Conservation (phyloP, 2,113 vertebrate genomes). For the Vidua macroura region DNA sequence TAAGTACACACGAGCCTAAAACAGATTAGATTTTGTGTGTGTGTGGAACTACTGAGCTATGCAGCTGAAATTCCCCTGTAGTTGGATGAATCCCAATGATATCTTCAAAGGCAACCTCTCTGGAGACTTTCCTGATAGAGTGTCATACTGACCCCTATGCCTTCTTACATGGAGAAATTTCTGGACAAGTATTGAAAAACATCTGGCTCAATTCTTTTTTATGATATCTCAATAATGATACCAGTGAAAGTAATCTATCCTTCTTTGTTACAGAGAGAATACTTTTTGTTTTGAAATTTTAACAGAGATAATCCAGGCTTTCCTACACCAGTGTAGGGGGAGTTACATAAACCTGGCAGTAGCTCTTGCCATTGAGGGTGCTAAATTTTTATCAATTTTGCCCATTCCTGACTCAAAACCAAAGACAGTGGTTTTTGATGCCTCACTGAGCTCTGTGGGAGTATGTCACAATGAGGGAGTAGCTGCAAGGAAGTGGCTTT, state of each 20-base stretch:
- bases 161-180: not conserved
- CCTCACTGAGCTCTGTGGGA: not conserved
- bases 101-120: not conserved
- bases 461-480: not conserved
- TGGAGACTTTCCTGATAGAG: not conserved
- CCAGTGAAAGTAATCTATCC: not conserved
- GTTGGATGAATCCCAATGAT: not conserved
- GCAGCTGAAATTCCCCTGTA: not conserved
- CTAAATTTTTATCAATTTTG: not conserved
- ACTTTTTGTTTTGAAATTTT: not conserved
- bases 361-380: not conserved
- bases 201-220: not conserved
- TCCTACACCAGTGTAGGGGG: fast-evolving
- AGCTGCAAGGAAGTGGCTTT: not conserved
- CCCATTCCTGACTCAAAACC: not conserved
- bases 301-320: not conserved
- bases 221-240: not conserved
- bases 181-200: not conserved
- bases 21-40: not conserved
- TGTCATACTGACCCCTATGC: not conserved
- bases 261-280: not conserved
- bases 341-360: not conserved
- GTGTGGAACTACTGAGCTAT: not conserved
- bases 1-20: not conserved
- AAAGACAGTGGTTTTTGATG: not conserved